A percentile compares a stretch with the other conserved stretches of the same genome.
These are phyloP conservation scores for Apoda limacodes DNA, from an alignment of 2,888 invertebrate genomes.

Conservation along the genomic window DNA sequence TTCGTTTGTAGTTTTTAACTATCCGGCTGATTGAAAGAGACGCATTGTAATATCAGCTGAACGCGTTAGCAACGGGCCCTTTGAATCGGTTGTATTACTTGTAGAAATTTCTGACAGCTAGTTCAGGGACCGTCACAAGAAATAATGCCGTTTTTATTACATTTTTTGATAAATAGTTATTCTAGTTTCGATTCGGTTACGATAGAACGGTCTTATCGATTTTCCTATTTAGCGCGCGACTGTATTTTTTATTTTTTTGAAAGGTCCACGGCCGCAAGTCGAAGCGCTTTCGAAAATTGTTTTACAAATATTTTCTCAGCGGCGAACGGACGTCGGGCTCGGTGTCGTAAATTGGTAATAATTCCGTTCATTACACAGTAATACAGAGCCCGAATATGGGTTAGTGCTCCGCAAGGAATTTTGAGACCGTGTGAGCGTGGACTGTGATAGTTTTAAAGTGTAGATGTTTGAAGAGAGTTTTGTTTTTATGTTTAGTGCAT, in stretches of 20 bases:
- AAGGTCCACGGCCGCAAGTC: conserved; percentile 53
- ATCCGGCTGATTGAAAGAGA: conserved; percentile 41
- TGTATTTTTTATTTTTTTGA: conserved; percentile 63
- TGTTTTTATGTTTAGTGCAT: conserved; percentile 35
- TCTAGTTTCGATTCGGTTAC: conserved; percentile 56
- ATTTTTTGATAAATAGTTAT: conserved; percentile 69
- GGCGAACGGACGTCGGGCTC: conserved; percentile 56
- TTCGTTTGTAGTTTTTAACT: conserved; percentile 29
- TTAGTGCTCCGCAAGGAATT: conserved; percentile 49
- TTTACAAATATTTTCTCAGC: conserved; percentile 56
- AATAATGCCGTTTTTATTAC: conserved; percentile 70
- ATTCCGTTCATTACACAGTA: conserved; percentile 64
- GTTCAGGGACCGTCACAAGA: conserved; percentile 55
- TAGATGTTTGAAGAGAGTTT: conserved; percentile 18
- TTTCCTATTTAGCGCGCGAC: conserved; percentile 63
- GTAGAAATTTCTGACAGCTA: conserved; percentile 66
- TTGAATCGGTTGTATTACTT: conserved; percentile 35
- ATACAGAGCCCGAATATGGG: conserved; percentile 62
- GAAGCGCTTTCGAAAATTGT: conserved; percentile 67
- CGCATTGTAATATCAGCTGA: conserved; percentile 19
- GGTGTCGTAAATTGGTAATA: conserved; percentile 64
- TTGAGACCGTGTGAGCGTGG: conserved; percentile 39
- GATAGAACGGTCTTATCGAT: conserved; percentile 60
- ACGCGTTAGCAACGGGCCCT: conserved; percentile 19
- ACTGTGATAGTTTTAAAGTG: conserved; percentile 14